A percentile compares a stretch with the other conserved stretches of the same genome.
Conservation (phyloP, 2,113 vertebrate species). For the Bubo bubo region DNA sequence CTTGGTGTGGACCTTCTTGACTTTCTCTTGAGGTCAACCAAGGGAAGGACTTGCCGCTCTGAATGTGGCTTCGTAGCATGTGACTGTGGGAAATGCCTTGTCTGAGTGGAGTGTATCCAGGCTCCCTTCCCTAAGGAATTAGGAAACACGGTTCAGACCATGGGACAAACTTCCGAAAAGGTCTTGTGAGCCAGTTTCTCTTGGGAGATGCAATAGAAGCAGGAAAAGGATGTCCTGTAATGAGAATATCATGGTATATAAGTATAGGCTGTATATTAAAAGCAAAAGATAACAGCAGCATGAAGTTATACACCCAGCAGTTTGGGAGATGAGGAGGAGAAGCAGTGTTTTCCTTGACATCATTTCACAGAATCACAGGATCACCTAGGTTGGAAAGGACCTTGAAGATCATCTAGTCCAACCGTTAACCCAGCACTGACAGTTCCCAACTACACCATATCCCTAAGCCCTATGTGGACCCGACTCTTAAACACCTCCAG, state of each 20-base stretch:
- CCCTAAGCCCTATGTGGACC: no score
- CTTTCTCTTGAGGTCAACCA: neutral
- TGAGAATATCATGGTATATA: neutral
- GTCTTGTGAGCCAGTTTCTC: neutral
- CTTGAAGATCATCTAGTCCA: no score
- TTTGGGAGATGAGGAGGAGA: neutral
- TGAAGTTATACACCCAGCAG: neutral
- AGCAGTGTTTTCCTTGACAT: neutral
- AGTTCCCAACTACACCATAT: no score
- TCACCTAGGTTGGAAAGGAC: no score
- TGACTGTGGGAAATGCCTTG: neutral
- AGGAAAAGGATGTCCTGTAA: neutral
- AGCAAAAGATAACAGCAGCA: neutral
- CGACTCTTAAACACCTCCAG: no score
- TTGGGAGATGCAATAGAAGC: neutral
- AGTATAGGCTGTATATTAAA: neutral
- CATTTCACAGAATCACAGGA: neutral
- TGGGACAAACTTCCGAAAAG: neutral
- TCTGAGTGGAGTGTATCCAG: neutral
- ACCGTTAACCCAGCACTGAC: no score
- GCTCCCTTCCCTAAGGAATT: constrained; percentile 1
- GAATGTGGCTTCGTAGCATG: neutral
- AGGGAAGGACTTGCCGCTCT: neutral
- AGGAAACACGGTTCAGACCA: neutral
- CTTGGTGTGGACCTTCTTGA: neutral